Evolutionary conservation across 2,113 vertebrate genomes (phyloP).

Genomic region (Coptodon bakossiorum): DNA sequence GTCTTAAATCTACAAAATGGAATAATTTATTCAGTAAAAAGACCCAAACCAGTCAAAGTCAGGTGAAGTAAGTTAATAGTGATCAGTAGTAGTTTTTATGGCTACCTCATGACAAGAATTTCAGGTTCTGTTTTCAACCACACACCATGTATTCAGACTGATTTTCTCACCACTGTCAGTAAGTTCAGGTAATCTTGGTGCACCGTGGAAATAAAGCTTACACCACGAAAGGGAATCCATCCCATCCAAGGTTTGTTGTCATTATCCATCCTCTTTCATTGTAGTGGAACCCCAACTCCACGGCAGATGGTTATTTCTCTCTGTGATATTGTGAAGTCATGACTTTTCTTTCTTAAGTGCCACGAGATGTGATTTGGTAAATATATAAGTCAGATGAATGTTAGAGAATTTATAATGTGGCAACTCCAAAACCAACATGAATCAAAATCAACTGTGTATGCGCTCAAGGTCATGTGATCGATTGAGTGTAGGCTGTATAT

Average conservation of each 20-base stretch:
- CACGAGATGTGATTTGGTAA: background rate
- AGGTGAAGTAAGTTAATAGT: background rate
- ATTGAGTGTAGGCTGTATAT: background rate
- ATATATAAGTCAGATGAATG: background rate
- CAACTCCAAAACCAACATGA: background rate
- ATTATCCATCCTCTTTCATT: background rate
- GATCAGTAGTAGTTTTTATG: background rate
- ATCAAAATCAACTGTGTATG: background rate
- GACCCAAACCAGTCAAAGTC: background rate
- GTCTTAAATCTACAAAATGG: background rate
- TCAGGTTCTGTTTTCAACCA: background rate
- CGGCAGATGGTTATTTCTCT: background rate
- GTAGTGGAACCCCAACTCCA: background rate
- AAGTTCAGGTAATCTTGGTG: background rate
- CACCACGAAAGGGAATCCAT: background rate
- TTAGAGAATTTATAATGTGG: background rate
- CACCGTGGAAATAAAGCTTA: background rate
- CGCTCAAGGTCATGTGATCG: background rate
- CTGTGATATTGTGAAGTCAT: background rate
- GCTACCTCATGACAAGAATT: background rate
- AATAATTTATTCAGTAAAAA: background rate
- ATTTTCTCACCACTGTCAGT: background rate
- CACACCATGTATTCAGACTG: background rate
- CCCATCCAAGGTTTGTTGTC: background rate
- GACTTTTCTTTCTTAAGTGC: background rate